Base-by-base conservation (phyloP, 2,888 invertebrate species). In the Pheosia gnoma region DNA sequence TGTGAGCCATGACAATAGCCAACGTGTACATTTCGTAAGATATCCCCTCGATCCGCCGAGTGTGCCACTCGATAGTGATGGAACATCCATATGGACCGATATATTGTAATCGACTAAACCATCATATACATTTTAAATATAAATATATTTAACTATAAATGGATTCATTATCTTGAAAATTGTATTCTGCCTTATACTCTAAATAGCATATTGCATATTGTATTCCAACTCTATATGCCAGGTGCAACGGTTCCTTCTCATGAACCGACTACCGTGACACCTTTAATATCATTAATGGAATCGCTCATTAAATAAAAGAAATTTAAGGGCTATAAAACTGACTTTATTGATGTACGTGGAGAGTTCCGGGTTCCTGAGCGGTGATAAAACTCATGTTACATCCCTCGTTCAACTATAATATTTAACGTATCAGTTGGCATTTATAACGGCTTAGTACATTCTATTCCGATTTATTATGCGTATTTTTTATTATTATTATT, bases 21-120 rank as follows among this genome's bases (percentile, higher is more conserved):
- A 39, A 36, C 5, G 57, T 55, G 61, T 45, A 60, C 59, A 54
- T 65, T 65, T 65, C 55, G 68, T 56, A 36, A 47, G 60, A 55
- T 8, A 53, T n/a, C 59, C 54, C 57, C 9, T 58, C 13, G 9
- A 7, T 25, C 25, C 59, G 57, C 39, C 36, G 45, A 45, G 36
- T 3, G 5, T 43, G 0, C 49, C 25, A 5, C 60, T 55, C 13
- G 11, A 9, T 39, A 39, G 39, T 10, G 55, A 38, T 39, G 55
- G 7, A 5, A 3, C 53, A 54, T n/a, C 10, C 3, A 55, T 11
- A 4, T 13, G 5, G 9, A 53, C 4, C 53, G 37, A 53, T 7
- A 53, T 13, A n/a, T 51, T 5, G 13, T 8, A 51, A 13, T n/a
- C 51, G 13, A 51, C 51, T 13, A n/a, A 41, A 41, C 3, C 3